phyloP scores from a whole-genome alignment of 2,113 vertebrate genomes.

The Upupa epops region DNA sequence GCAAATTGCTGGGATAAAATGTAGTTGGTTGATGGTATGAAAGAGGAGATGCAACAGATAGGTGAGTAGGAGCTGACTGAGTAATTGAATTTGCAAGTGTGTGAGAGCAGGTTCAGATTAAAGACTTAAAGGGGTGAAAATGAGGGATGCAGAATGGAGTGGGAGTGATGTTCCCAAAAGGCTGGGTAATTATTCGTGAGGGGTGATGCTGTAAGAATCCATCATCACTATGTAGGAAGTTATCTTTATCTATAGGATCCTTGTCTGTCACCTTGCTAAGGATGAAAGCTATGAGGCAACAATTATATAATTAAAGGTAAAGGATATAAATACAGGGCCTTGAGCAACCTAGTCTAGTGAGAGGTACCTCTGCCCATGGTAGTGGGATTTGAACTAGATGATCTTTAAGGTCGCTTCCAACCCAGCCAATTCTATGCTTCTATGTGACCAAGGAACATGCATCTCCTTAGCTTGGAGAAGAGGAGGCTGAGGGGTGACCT shows the following conservation, averaged over 20 bases:
- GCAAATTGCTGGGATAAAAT: not conserved
- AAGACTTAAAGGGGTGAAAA: not conserved
- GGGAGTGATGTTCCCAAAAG: slow-evolving; percentile 43
- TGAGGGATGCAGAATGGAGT: slow-evolving; percentile 7
- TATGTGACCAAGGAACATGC: not conserved
- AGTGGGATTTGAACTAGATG: no score
- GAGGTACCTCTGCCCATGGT: no score
- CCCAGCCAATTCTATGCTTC: no score
- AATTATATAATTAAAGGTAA: not conserved
- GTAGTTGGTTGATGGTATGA: not conserved
- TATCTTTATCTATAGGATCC: slow-evolving; percentile 13
- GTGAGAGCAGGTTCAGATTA: not conserved
- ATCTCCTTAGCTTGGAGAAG: no score
- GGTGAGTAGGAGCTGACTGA: not conserved
- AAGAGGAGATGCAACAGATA: not conserved
- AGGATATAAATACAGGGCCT: no score
- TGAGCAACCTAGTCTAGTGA: no score
- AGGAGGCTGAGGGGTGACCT: no score
- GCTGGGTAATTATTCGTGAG: slow-evolving; percentile 33
- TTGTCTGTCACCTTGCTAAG: not conserved
- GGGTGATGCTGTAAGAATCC: slow-evolving; percentile 16
- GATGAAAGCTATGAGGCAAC: slow-evolving; percentile 1
- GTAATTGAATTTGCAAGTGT: not conserved
- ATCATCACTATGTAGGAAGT: slow-evolving; percentile 7
- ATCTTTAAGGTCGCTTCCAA: no score